Evolutionary conservation across 35 echinoderm and acorn worm genomes (phyloP), one percentile per base, ranked within the genome.

Genomic region (Amphiura filiformis): DNA sequence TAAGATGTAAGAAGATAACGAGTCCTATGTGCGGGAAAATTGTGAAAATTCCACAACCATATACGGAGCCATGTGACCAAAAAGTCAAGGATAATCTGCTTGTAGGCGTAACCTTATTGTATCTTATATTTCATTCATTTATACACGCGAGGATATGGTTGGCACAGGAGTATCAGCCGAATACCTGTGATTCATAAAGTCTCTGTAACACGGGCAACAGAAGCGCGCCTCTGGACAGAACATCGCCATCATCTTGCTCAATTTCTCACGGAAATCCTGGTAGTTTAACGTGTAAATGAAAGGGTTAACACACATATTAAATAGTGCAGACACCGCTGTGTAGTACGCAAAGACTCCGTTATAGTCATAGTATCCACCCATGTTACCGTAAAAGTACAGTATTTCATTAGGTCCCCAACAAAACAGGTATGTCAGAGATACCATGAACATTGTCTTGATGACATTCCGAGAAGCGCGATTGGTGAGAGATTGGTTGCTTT

Each of bases 381-480:
- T 56, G 40, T 97, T 97, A 64, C 86, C 87, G 33, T 93, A 39
- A n/a, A 97, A 89, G 56, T 89, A 97, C 31, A 90, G 84, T 4
- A 93, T 31, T 76, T 87, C 84, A n/a, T 93, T 93, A 4, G 91
- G 95, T 32, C 92, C 86, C 91, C 95, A 97, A 65, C 91, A 93
- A 52, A 97, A 84, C 22, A 93, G 57, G 49, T 91, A 97, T 17
- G 89, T 87, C 13, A 91, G 44, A 31, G 91, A 92, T 31, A 97
- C 95, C 33, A 91, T 83, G 14, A 87, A 84, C 36, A 97, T 86
- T 2, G 95, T 97, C 33, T 93, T 93, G 0, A 97, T 57, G 22
- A 97, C 88, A 17, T 89, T 93, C 17, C 88, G 76, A 20, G 89
- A 91, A 28, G 82, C 82, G 17, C 82, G 77, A 0, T 57, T 70